These are phyloP conservation scores for Nesoenas mayeri DNA, from an alignment of 2,113 vertebrate species.

Conservation along the genomic window DNA sequence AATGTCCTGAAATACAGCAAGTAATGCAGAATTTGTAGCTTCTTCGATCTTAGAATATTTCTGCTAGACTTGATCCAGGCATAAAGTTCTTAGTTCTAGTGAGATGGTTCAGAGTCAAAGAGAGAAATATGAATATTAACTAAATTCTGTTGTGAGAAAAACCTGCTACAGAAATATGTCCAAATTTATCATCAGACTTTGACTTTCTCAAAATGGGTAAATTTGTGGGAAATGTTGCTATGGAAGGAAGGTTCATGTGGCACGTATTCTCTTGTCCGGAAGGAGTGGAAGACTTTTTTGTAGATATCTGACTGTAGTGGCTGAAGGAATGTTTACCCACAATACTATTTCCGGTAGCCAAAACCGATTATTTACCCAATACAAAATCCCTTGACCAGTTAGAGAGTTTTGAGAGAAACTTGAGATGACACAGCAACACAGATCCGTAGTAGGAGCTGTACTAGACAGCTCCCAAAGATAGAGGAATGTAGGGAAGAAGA, in stretches of 20 bases:
- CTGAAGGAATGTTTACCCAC: neutral
- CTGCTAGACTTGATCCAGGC: neutral
- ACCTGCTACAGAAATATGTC: neutral
- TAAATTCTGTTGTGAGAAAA: neutral
- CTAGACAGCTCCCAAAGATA: neutral
- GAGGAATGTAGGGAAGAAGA: neutral
- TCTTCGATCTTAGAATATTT: neutral
- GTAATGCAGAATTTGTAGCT: neutral
- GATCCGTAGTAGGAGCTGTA: neutral
- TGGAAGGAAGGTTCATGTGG: neutral
- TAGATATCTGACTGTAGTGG: neutral
- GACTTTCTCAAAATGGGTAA: neutral
- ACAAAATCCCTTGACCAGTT: neutral
- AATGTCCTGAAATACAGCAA: neutral
- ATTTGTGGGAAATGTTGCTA: neutral
- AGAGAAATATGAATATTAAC: neutral
- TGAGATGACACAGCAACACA: neutral
- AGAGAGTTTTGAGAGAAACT: neutral
- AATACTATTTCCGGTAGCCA: neutral
- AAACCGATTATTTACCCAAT: neutral
- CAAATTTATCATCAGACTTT: neutral
- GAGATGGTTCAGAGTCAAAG: neutral
- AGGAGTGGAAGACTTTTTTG: neutral
- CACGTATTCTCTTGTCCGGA: neutral
- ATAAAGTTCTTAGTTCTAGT: neutral